These are phyloP conservation scores for Bettongia penicillata DNA, from an alignment of 2,113 vertebrate species.

Conservation along the genomic window DNA sequence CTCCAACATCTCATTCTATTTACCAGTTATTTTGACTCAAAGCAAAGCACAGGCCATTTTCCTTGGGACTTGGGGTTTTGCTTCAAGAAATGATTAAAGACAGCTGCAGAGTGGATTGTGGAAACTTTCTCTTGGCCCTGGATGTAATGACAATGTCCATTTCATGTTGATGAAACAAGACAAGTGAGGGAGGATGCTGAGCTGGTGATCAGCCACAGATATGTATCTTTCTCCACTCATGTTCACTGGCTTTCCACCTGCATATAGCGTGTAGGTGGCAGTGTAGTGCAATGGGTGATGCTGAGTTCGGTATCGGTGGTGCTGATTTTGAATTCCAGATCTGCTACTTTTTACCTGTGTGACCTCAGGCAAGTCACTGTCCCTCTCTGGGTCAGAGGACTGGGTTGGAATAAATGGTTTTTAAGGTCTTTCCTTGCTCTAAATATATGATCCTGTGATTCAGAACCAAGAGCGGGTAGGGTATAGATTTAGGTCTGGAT, in stretches of 20 bases:
- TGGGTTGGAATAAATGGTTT: neutral
- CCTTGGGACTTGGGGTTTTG: neutral
- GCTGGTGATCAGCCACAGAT: neutral
- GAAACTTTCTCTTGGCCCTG: neutral
- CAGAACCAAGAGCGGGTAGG: neutral
- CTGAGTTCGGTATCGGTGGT: neutral
- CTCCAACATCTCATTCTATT: neutral
- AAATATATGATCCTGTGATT: neutral
- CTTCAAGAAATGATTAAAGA: constrained; percentile 21
- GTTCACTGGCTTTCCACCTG: neutral
- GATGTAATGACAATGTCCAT: too few species aligned
- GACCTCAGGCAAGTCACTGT: neutral
- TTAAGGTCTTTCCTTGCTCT: neutral
- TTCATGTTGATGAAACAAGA: neutral
- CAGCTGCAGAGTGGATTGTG: neutral
- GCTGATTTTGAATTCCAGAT: neutral
- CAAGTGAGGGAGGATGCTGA: neutral
- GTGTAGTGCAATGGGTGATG: neutral
- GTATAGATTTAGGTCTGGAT: neutral
- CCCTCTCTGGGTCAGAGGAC: neutral
- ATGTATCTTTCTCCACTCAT: neutral
- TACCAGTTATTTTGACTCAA: constrained; percentile 13
- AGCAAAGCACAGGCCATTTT: constrained; percentile 7
- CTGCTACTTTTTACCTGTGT: neutral
- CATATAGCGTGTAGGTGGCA: neutral